Evolutionary conservation across 2,113 vertebrate genomes (phyloP).

Genomic region (Oncorhynchus mykiss): DNA sequence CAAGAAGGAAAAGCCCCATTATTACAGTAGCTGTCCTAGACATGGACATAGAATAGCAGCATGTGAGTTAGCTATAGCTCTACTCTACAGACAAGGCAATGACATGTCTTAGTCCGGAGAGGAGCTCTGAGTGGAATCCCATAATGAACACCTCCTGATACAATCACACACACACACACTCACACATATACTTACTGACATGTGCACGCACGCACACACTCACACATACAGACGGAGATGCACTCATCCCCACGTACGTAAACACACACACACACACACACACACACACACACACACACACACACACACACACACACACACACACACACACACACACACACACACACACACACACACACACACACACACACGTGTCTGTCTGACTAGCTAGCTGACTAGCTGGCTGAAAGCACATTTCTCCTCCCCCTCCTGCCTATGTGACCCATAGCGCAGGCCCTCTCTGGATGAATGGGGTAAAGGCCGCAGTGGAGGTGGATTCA

Average conservation of each 20-base stretch:
- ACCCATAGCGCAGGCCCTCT: conserved; percentile 58
- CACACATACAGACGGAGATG: no score
- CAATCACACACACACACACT: conserved; percentile 16
- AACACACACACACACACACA: neutral
- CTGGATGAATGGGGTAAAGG: conserved; percentile 56
- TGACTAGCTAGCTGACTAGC: neutral
- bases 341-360: no score
- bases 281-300: neutral
- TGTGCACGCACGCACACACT: neutral
- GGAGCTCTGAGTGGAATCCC: conserved; percentile 51
- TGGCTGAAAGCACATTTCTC: no score
- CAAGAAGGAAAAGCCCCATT: no score
- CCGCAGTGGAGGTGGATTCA: conserved; percentile 60
- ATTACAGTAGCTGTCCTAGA: neutral
- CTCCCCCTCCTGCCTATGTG: neutral
- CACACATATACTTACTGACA: neutral
- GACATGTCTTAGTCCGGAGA: conserved; percentile 5
- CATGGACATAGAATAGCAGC: neutral
- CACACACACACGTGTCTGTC: neutral
- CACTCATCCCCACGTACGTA: no score
- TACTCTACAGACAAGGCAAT: conserved; percentile 15
- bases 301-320: no score
- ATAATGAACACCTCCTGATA: conserved; percentile 59
- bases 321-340: no score
- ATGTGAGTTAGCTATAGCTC: no score